Conservation (phyloP, 2,113 vertebrate genomes). For the Nasalis larvatus region DNA sequence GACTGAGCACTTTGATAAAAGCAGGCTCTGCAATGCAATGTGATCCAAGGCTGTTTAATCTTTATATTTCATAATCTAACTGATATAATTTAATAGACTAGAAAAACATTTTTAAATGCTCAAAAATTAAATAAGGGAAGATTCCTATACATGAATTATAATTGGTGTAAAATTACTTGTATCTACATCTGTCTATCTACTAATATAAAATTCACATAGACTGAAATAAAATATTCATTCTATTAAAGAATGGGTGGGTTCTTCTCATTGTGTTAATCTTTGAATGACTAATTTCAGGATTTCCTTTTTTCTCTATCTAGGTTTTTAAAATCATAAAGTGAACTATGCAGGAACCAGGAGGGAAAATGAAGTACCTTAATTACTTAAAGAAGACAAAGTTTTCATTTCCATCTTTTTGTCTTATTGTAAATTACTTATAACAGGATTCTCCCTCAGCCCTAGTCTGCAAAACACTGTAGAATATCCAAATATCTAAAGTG, state of each 20-base stretch:
- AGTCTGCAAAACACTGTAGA: not conserved
- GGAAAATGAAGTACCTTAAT: not conserved
- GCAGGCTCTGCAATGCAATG: not conserved
- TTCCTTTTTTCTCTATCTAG: not conserved
- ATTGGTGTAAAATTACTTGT: not conserved
- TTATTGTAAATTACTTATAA: not conserved
- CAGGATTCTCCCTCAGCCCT: not conserved
- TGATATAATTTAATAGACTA: not conserved
- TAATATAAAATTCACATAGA: not conserved
- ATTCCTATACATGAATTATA: not conserved
- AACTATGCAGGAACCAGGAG: not conserved
- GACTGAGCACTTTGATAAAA: not conserved
- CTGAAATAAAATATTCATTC: not conserved
- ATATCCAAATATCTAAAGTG: no score
- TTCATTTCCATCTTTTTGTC: not conserved
- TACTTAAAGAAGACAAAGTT: not conserved
- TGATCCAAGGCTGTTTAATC: not conserved
- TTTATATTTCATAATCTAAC: not conserved
- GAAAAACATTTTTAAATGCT: not conserved
- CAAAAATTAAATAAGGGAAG: not conserved
- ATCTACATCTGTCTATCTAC: not conserved
- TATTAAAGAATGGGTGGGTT: not conserved
- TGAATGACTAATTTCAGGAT: conserved; percentile 7
- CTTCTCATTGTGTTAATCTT: not conserved
- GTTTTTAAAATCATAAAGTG: not conserved